Conservation (phyloP, 2,113 vertebrate species). For the Sinocyclocheilus grahami region DNA sequence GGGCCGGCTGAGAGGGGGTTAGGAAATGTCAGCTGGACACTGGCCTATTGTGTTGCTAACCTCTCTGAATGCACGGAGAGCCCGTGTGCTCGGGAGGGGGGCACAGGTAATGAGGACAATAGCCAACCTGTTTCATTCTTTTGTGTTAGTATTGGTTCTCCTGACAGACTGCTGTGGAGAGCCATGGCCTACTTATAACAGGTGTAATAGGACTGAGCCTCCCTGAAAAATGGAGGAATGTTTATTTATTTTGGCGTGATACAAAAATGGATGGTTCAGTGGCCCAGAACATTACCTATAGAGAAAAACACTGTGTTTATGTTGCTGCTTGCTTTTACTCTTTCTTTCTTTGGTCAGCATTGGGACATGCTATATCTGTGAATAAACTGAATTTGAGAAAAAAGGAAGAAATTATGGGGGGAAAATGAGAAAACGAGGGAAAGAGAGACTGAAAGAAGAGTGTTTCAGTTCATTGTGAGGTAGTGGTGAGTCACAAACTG, state of each 20-base stretch:
- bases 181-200: constrained; percentile 54
- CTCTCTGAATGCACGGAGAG: constrained; percentile 30
- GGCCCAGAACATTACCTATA: constrained; percentile 1
- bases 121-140: constrained; percentile 40
- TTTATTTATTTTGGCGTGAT: constrained; percentile 30
- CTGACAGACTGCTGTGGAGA: constrained; percentile 30
- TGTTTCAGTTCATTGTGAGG: background rate
- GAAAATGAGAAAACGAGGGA: background rate
- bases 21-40: constrained; percentile 51
- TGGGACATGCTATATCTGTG: background rate
- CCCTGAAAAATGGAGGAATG: constrained; percentile 26
- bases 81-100: constrained; percentile 24
- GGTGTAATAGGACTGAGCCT: constrained; percentile 44
- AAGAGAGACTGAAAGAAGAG: background rate
- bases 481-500: constrained; percentile 23
- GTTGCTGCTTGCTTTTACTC: background rate
- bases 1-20: constrained; percentile 64
- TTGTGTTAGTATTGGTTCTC: constrained; percentile 26
- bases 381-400: background rate
- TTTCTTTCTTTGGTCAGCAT: constrained; percentile 8
- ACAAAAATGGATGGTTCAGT: constrained; percentile 22
- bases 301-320: constrained; percentile 21
- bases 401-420: background rate
- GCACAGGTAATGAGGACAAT: constrained; percentile 52
- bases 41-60: constrained; percentile 47